These are phyloP conservation scores for Seriola rivoliana DNA, from an alignment of 2,113 vertebrate genomes.

Conservation along the genomic window DNA sequence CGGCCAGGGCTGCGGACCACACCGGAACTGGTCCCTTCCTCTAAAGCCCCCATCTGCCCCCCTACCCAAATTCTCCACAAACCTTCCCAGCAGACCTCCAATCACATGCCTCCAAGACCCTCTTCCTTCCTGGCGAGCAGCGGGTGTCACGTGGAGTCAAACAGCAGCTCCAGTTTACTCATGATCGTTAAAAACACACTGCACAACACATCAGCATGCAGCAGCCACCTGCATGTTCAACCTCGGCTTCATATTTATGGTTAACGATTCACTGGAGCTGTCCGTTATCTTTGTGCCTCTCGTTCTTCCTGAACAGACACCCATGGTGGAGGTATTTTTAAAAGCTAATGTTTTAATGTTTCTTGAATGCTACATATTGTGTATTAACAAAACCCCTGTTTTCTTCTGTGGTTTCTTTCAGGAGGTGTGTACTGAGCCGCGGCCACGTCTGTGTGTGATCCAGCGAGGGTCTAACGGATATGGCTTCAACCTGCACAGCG, in stretches of 20 bases:
- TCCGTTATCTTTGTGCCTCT: slow-evolving; percentile 80
- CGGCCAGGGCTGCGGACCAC: slow-evolving; percentile 13
- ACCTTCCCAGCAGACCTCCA: slow-evolving; percentile 61
- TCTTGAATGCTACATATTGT: background rate
- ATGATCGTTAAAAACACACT: slow-evolving; percentile 48
- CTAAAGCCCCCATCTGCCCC: slow-evolving; percentile 11
- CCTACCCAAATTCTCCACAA: slow-evolving; percentile 32
- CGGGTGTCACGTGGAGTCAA: slow-evolving; percentile 49
- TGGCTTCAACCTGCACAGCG: slow-evolving; percentile 98
- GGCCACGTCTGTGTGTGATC: slow-evolving; percentile 91
- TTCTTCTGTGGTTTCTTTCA: slow-evolving; percentile 41
- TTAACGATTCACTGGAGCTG: slow-evolving; percentile 75
- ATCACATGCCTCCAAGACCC: slow-evolving; percentile 64
- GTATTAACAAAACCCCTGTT: slow-evolving; percentile 2
- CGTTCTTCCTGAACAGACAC: slow-evolving; percentile 59
- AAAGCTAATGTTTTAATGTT: background rate
- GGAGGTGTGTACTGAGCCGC: slow-evolving; percentile 79
- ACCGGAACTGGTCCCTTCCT: slow-evolving; percentile 74
- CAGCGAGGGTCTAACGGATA: slow-evolving; percentile 89
- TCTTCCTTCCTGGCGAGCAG: slow-evolving; percentile 75
- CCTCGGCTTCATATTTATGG: slow-evolving; percentile 75
- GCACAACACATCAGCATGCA: slow-evolving; percentile 71
- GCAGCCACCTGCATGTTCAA: slow-evolving; percentile 74
- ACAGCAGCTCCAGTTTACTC: slow-evolving; percentile 24
- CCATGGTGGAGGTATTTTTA: slow-evolving; percentile 67